Evolutionary conservation across 2,797 vertebrate genomes (phyloP), one percentile per base, ranked within the genome.

Genomic region (Coranthus polyacanthus): DNA sequence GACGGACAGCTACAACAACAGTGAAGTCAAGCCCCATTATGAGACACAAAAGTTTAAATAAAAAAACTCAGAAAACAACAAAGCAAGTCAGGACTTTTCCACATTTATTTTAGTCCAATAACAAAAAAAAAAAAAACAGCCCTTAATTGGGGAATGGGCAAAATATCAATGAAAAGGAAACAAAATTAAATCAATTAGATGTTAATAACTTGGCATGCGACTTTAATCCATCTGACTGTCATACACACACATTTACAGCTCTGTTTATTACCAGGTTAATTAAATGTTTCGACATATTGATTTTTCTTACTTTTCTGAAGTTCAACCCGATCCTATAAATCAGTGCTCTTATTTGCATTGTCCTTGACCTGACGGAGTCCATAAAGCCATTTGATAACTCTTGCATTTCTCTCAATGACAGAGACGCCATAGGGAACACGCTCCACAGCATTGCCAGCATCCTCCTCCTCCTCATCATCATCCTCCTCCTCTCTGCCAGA

Each of bases 351-450:
- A 2, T 88, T 86, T 60, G 92, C 55, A 59, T 29, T 83, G 93
- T 95, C 81, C 68, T 94, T 92, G 12, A 93, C 94, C 70, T 97
- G 93, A 1, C 95, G 90, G 63, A 98, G 83, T 45, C 96, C 96
- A 0, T 97, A 99, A 16, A 99, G 89, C 98, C 98, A 99, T 69
- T 99, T 99, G 81, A 99, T 99, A 42, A 99, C 97, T 0, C 98
- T 89, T 7, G 98, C 98, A 0, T 99, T 99, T 57, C 94, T 95
- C 84, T 99, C 97, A 0, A 99, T 94, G 68, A 97, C 92, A 0
- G 98, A 99, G 72, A 99, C 92, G 0, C 96, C 95, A 0, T 98
- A 97, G 5, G 95, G 95, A 32, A 92, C 90, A 0, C 94, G 94
- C 3, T 91, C 92, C 0, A 82, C 64, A 0, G 75, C 68, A 0